phyloP scores from a whole-genome alignment of 2,888 invertebrate species.

The Drosophila kambysellisi region DNA sequence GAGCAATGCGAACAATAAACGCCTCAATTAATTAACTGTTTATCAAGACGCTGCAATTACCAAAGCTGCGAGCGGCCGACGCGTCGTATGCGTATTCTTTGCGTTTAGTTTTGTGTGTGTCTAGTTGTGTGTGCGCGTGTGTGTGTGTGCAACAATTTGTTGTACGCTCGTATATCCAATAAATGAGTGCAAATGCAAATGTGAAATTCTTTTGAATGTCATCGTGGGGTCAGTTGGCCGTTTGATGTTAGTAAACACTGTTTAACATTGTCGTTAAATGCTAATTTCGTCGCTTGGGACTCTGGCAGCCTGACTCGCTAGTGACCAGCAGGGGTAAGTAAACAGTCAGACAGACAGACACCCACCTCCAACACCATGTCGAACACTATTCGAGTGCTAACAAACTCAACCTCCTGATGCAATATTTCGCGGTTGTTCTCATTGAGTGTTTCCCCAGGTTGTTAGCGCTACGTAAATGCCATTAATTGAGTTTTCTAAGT shows the following conservation, averaged over 20 bases:
- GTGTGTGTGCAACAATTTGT: slow-evolving; percentile 18
- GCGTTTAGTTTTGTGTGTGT: not conserved
- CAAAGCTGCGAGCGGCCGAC: slow-evolving; percentile 22
- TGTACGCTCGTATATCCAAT: slow-evolving; percentile 12
- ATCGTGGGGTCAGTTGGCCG: slow-evolving; percentile 29
- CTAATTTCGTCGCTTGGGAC: slow-evolving; percentile 58
- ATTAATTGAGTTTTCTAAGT: slow-evolving; percentile 38
- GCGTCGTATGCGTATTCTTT: slow-evolving; percentile 25
- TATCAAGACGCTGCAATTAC: slow-evolving; percentile 44
- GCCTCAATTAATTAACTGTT: slow-evolving; percentile 55
- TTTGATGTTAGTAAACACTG: slow-evolving; percentile 9
- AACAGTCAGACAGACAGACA: not conserved
- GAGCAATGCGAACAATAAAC: slow-evolving; percentile 57
- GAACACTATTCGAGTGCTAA: slow-evolving; percentile 52
- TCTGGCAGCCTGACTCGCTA: slow-evolving; percentile 25
- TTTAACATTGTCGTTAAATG: slow-evolving; percentile 51
- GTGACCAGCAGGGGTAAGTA: slow-evolving; percentile 41
- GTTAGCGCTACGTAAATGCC: slow-evolving; percentile 47
- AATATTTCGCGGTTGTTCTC: slow-evolving; percentile 7
- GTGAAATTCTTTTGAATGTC: slow-evolving; percentile 39
- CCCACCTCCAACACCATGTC: not conserved
- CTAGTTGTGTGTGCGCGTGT: not conserved
- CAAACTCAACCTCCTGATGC: slow-evolving; percentile 52
- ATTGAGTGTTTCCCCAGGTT: slow-evolving; percentile 8
- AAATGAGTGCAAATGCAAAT: slow-evolving; percentile 47